These are phyloP conservation scores for Odontomachus brunneus DNA, from an alignment of 1,140 invertebrate species.

Conservation along the genomic window DNA sequence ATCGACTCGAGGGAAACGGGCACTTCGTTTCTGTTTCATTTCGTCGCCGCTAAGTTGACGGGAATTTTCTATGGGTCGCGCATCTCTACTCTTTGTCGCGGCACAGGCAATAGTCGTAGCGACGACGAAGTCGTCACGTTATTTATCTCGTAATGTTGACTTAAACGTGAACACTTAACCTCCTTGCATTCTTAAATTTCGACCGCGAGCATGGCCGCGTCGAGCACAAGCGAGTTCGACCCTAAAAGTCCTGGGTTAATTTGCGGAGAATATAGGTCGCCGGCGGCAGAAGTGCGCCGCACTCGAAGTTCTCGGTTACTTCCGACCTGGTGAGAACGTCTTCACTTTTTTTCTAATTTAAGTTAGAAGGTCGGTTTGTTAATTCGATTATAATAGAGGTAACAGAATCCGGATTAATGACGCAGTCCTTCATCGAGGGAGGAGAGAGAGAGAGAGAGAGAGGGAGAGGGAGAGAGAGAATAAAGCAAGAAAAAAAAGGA, in stretches of 20 bases:
- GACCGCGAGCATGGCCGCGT: slow-evolving; percentile 6
- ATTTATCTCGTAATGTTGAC: slow-evolving; percentile 40
- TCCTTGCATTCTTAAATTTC: slow-evolving; percentile 45
- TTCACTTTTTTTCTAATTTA: slow-evolving; percentile 26
- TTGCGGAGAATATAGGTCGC: slow-evolving; percentile 39
- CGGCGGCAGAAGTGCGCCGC: slow-evolving; percentile 9
- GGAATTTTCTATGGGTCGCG: slow-evolving; percentile 11
- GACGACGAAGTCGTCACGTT: not conserved
- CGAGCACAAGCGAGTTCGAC: not conserved
- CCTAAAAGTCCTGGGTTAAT: slow-evolving; percentile 41
- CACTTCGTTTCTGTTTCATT: slow-evolving; percentile 11
- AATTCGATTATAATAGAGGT: slow-evolving; percentile 30
- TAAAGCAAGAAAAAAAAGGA: no score
- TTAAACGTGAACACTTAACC: slow-evolving; percentile 39
- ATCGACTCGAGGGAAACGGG: not conserved
- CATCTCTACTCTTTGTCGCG: not conserved
- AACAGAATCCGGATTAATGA: slow-evolving; percentile 14
- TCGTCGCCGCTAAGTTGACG: slow-evolving; percentile 3
- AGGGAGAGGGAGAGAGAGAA: not conserved
- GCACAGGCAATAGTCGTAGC: not conserved
- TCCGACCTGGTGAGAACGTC: slow-evolving; percentile 16
- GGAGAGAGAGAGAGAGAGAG: not conserved
- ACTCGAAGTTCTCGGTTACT: slow-evolving; percentile 3
- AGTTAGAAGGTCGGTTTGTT: slow-evolving; percentile 12
- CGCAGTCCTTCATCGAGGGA: slow-evolving; percentile 9